phyloP scores from a whole-genome alignment of 2,888 invertebrate species.

The Lamellibrachia satsuma region DNA sequence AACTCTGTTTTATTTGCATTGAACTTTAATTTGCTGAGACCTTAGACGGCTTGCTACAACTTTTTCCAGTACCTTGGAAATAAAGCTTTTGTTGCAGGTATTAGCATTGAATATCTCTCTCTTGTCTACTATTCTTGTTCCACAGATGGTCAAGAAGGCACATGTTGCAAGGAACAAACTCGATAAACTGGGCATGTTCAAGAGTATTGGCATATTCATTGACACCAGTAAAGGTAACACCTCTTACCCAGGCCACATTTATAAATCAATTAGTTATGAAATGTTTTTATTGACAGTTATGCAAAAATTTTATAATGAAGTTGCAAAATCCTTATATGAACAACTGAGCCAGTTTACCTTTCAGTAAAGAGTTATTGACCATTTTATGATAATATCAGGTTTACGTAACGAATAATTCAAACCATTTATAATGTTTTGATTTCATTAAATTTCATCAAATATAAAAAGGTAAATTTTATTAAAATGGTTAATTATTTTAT shows the following conservation, averaged over 20 bases:
- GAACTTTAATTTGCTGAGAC: not conserved
- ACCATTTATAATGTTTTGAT: not conserved
- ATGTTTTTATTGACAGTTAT: not conserved
- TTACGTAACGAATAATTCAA: not conserved
- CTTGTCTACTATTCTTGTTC: not conserved
- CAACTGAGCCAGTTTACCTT: not conserved
- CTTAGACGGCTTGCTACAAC: no score
- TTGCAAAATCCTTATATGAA: not conserved
- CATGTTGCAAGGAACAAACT: constrained; percentile 78
- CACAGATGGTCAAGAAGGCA: constrained; percentile 67
- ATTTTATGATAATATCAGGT: not conserved
- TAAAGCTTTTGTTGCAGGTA: no score
- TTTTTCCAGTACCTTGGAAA: no score
- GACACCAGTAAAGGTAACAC: constrained; percentile 81
- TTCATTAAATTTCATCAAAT: not conserved
- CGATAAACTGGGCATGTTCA: constrained; percentile 87
- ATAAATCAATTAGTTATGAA: not conserved
- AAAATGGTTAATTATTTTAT: not conserved
- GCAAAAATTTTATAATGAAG: not conserved
- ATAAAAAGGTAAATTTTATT: not conserved
- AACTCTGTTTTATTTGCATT: no score
- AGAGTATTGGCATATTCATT: constrained; percentile 83
- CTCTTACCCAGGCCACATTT: constrained; percentile 24
- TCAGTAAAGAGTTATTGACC: no score
- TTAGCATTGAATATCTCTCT: no score